Percentiles rank a stretch among this genome's conserved stretches.
These are phyloP conservation scores for Alloplasta piceator DNA, from an alignment of 2,888 invertebrate genomes.

Conservation along the genomic window DNA sequence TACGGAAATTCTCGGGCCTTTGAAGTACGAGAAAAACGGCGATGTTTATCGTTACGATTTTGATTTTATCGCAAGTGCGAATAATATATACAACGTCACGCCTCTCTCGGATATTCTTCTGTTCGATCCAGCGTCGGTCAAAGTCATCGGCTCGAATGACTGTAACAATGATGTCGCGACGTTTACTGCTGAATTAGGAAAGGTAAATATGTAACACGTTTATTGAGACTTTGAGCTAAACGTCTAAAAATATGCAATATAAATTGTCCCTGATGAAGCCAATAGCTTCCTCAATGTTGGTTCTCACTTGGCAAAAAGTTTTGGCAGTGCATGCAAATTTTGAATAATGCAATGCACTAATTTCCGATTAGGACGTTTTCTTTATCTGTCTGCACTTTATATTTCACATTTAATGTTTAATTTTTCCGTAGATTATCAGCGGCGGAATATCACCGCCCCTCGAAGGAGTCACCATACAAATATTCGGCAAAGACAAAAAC, in stretches of 20 bases:
- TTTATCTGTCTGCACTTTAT: too few species aligned
- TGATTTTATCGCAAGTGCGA: constrained; percentile 80
- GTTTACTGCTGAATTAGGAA: constrained; percentile 86
- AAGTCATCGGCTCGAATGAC: constrained; percentile 87
- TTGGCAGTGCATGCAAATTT: too few species aligned
- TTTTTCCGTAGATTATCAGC: constrained; percentile 74
- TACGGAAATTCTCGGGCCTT: constrained; percentile 73
- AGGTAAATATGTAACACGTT: constrained; percentile 71
- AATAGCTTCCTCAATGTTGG: too few species aligned
- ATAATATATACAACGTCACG: constrained; percentile 84
- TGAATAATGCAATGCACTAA: too few species aligned
- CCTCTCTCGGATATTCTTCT: constrained; percentile 90
- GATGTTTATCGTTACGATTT: constrained; percentile 80
- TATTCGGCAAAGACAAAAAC: constrained; percentile 78
- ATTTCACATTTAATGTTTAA: neutral
- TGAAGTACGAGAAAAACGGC: constrained; percentile 70
- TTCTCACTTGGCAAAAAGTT: too few species aligned
- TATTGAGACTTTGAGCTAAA: too few species aligned
- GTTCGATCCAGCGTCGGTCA: constrained; percentile 87
- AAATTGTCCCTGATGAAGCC: too few species aligned
- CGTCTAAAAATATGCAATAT: too few species aligned
- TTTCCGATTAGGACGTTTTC: too few species aligned
- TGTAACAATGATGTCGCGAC: constrained; percentile 88
- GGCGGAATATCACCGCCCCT: constrained; percentile 78
- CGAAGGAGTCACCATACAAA: constrained; percentile 77